These are phyloP conservation scores for Odontesthes bonariensis DNA, from an alignment of 2,113 vertebrate genomes.

Conservation along the genomic window DNA sequence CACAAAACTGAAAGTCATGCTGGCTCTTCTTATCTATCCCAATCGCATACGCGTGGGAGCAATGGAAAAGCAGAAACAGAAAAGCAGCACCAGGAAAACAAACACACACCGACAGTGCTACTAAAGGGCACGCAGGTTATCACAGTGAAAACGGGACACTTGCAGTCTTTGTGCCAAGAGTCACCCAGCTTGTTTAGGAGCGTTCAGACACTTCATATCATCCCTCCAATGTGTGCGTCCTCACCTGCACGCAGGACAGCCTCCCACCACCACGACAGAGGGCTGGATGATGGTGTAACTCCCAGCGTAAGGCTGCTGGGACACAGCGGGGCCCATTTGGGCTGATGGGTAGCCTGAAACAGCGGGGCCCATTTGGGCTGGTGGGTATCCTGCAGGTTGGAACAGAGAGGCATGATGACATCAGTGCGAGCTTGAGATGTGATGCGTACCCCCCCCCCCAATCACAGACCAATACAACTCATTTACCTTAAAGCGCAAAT, in stretches of 20 bases:
- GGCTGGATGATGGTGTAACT: conserved; percentile 91
- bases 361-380: conserved; percentile 73
- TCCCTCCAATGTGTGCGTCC: neutral
- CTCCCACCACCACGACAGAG: conserved; percentile 97
- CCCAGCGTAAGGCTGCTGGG: conserved; percentile 84
- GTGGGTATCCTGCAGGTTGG: conserved; percentile 74
- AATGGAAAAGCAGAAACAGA: neutral
- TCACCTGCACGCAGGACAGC: conserved; percentile 98
- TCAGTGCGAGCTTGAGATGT: neutral
- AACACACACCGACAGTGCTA: too few species aligned
- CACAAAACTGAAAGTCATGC: conserved; percentile 11
- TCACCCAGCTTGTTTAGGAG: too few species aligned
- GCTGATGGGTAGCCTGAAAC: conserved; percentile 52
- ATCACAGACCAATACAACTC: too few species aligned
- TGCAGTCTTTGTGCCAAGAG: neutral
- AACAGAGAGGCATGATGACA: neutral
- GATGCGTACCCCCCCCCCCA: too few species aligned
- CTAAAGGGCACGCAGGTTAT: conserved; percentile 5
- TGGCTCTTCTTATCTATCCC: neutral
- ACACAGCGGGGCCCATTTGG: conserved; percentile 72
- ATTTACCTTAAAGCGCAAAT: neutral
- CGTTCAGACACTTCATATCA: too few species aligned
- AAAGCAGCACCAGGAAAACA: neutral
- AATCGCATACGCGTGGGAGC: neutral
- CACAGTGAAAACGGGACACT: conserved; percentile 5